phyloP scores from a whole-genome alignment of 2,113 vertebrate genomes.

The Semnornis frantzii region DNA sequence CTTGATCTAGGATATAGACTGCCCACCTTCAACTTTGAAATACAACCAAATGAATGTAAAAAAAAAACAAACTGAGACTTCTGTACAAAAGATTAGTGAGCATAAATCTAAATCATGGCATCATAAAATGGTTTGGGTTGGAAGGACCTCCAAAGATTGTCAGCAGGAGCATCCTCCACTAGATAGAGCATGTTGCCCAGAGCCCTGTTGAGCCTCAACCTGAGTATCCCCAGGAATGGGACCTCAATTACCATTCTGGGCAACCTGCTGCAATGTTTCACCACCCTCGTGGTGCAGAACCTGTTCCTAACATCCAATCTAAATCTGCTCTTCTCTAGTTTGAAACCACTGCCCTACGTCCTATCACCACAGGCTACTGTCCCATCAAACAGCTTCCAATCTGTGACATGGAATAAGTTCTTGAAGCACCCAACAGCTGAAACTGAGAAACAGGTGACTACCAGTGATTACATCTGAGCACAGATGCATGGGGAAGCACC shows the following conservation, averaged over 20 bases:
- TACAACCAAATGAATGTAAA: not conserved
- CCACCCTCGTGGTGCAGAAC: too few species aligned
- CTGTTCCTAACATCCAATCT: too few species aligned
- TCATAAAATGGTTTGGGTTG: too few species aligned
- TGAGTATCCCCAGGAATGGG: too few species aligned
- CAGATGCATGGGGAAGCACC: not conserved
- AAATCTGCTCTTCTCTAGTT: too few species aligned
- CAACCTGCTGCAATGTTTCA: too few species aligned
- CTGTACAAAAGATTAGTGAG: not conserved
- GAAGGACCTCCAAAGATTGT: too few species aligned
- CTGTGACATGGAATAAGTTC: not conserved
- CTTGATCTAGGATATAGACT: not conserved
- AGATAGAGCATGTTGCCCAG: too few species aligned
- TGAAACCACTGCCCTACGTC: too few species aligned
- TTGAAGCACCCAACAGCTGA: not conserved
- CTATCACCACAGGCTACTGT: not conserved
- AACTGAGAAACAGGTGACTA: not conserved
- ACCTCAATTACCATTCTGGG: too few species aligned
- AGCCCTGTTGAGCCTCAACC: too few species aligned
- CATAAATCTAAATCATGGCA: not conserved
- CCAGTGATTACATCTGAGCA: not conserved
- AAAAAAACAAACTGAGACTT: not conserved
- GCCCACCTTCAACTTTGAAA: not conserved
- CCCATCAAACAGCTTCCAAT: not conserved
- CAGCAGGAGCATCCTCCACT: too few species aligned